These are phyloP conservation scores for Phodopus roborovskii DNA, from an alignment of 2,113 vertebrate species.

Conservation along the genomic window DNA sequence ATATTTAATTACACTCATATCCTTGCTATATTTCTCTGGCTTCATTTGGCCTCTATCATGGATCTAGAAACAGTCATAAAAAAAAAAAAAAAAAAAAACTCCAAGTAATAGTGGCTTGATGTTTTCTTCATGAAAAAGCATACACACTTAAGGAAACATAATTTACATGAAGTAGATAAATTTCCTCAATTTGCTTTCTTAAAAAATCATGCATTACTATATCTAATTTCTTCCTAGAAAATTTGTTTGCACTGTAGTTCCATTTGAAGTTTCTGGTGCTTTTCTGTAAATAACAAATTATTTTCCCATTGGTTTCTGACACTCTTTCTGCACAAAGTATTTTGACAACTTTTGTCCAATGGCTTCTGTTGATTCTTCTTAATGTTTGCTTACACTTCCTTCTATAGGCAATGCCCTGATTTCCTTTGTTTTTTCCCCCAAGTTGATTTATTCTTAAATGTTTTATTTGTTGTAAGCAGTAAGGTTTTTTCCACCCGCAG, in stretches of 20 bases:
- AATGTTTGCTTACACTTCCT: background rate
- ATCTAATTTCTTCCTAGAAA: background rate
- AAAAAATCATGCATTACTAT: background rate
- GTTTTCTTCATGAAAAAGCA: background rate
- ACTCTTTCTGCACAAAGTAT: background rate
- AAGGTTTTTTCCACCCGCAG: too few species aligned
- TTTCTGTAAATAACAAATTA: background rate
- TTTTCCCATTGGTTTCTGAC: background rate
- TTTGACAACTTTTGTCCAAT: background rate
- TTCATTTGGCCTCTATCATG: background rate
- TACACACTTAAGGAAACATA: background rate
- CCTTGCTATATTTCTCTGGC: background rate
- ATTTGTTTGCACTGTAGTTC: background rate
- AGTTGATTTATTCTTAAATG: background rate
- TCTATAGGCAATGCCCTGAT: background rate
- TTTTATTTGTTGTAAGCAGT: too few species aligned
- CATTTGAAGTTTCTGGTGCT: background rate
- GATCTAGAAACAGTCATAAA: background rate
- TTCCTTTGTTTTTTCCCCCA: background rate
- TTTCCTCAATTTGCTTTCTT: background rate
- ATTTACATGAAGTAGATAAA: constrained; percentile 1
- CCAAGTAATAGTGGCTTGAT: background rate
- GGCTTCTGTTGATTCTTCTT: background rate
- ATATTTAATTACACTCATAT: background rate
- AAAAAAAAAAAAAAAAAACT: background rate